Evolutionary conservation across 1,140 invertebrate genomes (phyloP).

Genomic region (Eriosoma lanigerum): DNA sequence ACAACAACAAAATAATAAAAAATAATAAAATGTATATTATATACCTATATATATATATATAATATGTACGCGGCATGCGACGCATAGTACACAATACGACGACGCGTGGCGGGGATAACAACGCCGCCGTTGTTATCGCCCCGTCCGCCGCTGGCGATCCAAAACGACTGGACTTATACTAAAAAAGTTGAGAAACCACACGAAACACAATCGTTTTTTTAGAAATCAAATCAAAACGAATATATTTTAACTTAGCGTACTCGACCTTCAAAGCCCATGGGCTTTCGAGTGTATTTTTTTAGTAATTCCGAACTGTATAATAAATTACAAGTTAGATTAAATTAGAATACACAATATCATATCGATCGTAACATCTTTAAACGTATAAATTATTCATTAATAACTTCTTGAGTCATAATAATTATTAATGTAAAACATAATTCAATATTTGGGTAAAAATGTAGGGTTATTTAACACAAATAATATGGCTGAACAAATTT

Average conservation of each 20-base stretch:
- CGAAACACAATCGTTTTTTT: background rate
- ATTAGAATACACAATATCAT: no score
- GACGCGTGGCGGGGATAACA: background rate
- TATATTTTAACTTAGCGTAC: background rate
- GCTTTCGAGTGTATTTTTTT: background rate
- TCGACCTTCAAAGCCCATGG: background rate
- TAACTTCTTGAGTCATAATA: conserved; percentile 8
- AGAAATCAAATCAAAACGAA: background rate
- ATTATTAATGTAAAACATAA: conserved; percentile 2
- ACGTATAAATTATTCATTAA: background rate
- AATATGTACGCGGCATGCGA: background rate
- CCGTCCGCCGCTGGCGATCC: no score
- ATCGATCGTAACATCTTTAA: no score
- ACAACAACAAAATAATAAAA: background rate
- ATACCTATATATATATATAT: background rate
- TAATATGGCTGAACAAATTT: background rate
- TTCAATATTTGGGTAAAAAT: no score
- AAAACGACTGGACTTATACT: background rate
- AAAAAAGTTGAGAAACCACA: background rate
- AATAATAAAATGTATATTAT: conserved; percentile 17
- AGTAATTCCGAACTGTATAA: no score
- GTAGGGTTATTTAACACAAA: background rate
- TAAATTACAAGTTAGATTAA: no score
- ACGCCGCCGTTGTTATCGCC: background rate
- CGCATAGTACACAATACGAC: background rate